Evolutionary conservation across 2,888 invertebrate genomes (phyloP).

Genomic region (Ophion costatus): DNA sequence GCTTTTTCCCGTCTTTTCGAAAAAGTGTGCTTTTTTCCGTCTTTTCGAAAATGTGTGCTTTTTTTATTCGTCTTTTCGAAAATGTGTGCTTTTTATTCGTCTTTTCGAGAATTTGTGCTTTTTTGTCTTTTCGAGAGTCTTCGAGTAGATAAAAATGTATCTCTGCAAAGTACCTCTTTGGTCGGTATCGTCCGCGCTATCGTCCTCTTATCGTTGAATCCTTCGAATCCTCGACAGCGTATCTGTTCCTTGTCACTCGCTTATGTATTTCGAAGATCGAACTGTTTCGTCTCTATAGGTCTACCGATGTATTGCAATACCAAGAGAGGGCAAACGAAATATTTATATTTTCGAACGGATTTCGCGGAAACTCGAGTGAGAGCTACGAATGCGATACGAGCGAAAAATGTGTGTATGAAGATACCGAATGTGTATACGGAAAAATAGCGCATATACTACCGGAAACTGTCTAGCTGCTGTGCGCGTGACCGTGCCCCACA

Average conservation of each 20-base stretch:
- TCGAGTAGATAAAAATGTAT: slow-evolving; percentile 57
- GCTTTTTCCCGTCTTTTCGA: too few species aligned
- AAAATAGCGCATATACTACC: slow-evolving; percentile 46
- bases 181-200: slow-evolving; percentile 12
- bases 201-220: slow-evolving; percentile 46
- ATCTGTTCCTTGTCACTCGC: slow-evolving; percentile 37
- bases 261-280: slow-evolving; percentile 7
- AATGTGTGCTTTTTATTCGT: too few species aligned
- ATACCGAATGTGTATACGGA: slow-evolving; percentile 8
- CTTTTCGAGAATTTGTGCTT: neutral
- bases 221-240: slow-evolving; percentile 30
- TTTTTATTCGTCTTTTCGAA: too few species aligned
- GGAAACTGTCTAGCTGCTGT: slow-evolving; percentile 74
- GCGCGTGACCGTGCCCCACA: slow-evolving; percentile 84
- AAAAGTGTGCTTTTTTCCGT: neutral
- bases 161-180: slow-evolving; percentile 62
- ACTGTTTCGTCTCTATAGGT: neutral
- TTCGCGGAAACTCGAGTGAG: slow-evolving; percentile 48
- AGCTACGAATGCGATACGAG: slow-evolving; percentile 54
- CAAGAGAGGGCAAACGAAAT: neutral
- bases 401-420: neutral
- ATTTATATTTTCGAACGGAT: slow-evolving; percentile 12
- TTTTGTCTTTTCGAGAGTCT: slow-evolving; percentile 29
- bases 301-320: neutral
- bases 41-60: too few species aligned